These are phyloP conservation scores for Phoenicopterus ruber DNA, from an alignment of 2,113 vertebrate species.

Conservation along the genomic window DNA sequence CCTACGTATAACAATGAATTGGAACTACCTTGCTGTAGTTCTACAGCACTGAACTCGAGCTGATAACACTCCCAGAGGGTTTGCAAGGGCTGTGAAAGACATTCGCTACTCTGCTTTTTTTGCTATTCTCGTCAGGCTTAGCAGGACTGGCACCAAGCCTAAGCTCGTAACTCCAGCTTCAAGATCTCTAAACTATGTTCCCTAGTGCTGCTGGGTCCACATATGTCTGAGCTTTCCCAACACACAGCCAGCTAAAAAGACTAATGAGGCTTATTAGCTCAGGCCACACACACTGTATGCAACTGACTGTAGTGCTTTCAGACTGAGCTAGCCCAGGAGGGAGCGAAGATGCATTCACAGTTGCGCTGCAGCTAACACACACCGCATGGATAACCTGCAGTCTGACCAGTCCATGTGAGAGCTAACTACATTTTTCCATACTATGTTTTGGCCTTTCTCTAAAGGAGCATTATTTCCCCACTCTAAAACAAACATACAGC, in stretches of 20 bases:
- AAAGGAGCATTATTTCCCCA: neutral
- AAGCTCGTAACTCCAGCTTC: neutral
- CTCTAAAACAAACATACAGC: neutral
- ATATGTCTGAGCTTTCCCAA: neutral
- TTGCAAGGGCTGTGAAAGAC: neutral
- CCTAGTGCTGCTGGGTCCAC: neutral
- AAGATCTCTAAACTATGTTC: neutral
- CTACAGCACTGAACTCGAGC: neutral
- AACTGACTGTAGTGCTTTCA: neutral
- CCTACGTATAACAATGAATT: neutral
- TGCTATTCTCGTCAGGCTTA: neutral
- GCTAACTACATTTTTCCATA: neutral
- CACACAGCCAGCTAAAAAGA: neutral
- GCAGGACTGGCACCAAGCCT: neutral
- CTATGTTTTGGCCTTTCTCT: neutral
- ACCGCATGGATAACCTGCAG: rapidly evolving
- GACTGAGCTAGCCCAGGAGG: neutral
- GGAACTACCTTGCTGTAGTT: neutral
- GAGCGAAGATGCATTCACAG: rapidly evolving
- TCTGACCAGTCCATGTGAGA: neutral
- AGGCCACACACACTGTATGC: neutral
- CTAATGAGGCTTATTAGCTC: neutral
- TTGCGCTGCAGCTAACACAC: neutral
- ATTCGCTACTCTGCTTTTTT: neutral
- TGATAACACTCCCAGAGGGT: neutral